A percentile compares a stretch with the other conserved stretches of the same genome.
These are phyloP conservation scores for Cephus runcator DNA, from an alignment of 2,888 invertebrate genomes.

Conservation along the genomic window DNA sequence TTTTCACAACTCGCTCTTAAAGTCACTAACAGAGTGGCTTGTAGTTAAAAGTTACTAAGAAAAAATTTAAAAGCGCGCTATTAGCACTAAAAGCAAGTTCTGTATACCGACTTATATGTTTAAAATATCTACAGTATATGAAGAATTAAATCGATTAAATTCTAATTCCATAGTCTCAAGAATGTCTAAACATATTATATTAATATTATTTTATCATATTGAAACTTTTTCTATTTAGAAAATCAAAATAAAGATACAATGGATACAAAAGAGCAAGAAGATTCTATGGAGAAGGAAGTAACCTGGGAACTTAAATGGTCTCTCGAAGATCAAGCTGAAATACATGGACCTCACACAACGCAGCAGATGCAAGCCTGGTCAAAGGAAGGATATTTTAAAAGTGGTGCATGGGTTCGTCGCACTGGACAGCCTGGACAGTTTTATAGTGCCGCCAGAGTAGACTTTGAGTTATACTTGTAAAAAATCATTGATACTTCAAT, in stretches of 20 bases:
- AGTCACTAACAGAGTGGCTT: too few relatives aligned
- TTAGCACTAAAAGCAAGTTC: too few relatives aligned
- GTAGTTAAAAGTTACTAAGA: too few relatives aligned
- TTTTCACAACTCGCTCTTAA: too few relatives aligned
- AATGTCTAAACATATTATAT: neutral
- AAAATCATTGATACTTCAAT: neutral
- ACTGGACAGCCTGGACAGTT: slow-evolving; percentile 78
- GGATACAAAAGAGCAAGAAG: slow-evolving; percentile 36
- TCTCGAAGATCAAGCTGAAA: slow-evolving; percentile 76
- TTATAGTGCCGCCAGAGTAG: slow-evolving; percentile 89
- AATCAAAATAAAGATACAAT: slow-evolving; percentile 12
- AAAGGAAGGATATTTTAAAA: slow-evolving; percentile 85
- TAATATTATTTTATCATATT: neutral
- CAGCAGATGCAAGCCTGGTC: slow-evolving; percentile 93
- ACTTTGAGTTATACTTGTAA: slow-evolving; percentile 92
- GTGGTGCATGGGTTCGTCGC: slow-evolving; percentile 88
- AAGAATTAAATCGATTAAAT: too few relatives aligned
- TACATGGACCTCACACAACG: slow-evolving; percentile 87
- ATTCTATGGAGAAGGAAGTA: slow-evolving; percentile 65
- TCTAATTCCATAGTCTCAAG: neutral
- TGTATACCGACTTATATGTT: too few relatives aligned
- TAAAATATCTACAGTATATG: neutral
- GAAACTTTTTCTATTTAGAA: neutral
- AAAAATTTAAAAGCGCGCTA: too few relatives aligned
- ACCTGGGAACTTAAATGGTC: slow-evolving; percentile 95